Conservation (phyloP, 2,797 vertebrate genomes). For the Smutsia gigantea region DNA sequence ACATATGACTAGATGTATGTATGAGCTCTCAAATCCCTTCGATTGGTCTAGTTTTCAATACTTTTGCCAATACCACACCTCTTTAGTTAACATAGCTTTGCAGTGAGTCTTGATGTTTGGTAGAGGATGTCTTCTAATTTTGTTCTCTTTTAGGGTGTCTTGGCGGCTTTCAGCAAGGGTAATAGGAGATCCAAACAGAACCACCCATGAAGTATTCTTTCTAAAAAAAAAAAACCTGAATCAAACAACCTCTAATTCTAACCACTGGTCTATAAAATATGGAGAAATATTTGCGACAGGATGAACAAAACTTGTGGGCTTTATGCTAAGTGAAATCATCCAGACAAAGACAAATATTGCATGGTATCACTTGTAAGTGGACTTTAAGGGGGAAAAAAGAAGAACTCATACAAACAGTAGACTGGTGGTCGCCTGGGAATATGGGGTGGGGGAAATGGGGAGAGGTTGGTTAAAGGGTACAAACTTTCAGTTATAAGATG, state of each 20-base stretch:
- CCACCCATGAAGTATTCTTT: not conserved
- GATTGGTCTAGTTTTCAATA: not conserved
- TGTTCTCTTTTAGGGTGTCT: not conserved
- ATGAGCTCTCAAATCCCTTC: not conserved
- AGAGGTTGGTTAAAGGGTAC: not conserved
- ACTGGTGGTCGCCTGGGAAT: not conserved
- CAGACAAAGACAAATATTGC: not conserved
- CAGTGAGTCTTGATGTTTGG: not conserved
- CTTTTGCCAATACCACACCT: not conserved
- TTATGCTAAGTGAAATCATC: not conserved
- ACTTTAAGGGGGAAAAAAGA: not conserved
- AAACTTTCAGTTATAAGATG: not conserved
- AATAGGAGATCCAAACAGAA: not conserved
- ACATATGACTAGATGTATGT: not conserved
- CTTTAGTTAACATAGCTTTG: not conserved
- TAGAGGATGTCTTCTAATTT: not conserved
- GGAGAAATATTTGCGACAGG: not conserved
- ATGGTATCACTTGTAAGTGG: not conserved
- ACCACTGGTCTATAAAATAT: not conserved
- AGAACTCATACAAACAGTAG: not conserved
- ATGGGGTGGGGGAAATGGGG: not conserved
- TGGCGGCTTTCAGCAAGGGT: not conserved
- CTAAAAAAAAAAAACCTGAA: not conserved
- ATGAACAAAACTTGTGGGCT: not conserved
- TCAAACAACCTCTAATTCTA: not conserved